Evolutionary conservation across 2,113 vertebrate species (phyloP).

Genomic region (Emydocephalus ijimae): DNA sequence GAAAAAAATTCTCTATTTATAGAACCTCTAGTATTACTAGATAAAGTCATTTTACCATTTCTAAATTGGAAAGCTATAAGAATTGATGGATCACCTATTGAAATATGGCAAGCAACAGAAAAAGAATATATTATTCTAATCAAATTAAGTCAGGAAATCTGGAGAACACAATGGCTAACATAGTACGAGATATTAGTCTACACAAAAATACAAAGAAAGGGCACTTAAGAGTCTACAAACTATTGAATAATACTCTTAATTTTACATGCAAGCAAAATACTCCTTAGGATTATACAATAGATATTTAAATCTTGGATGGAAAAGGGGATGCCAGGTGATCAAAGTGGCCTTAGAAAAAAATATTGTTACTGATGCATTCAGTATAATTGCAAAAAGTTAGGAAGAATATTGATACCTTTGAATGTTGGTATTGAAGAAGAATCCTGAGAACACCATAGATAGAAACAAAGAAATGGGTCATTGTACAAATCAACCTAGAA

Average conservation of each 20-base stretch:
- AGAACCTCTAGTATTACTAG: not conserved
- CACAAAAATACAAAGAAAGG: not conserved
- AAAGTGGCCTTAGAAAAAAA: not conserved
- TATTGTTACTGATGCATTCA: not conserved
- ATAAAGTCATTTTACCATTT: not conserved
- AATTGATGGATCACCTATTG: not conserved
- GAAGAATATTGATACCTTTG: not conserved
- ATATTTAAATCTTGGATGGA: not conserved
- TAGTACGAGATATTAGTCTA: not conserved
- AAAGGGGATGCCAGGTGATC: not conserved
- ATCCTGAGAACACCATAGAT: not conserved
- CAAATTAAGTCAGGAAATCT: not conserved
- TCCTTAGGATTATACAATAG: not conserved
- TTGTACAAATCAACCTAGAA: not conserved
- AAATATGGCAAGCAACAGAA: not conserved
- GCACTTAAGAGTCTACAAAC: not conserved
- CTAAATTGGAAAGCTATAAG: not conserved
- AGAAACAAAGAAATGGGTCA: not conserved
- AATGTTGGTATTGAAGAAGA: not conserved
- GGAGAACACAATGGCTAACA: not conserved
- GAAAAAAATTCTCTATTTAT: not conserved
- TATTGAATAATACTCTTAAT: not conserved
- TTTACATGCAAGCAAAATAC: not conserved
- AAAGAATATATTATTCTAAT: not conserved
- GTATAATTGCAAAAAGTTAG: not conserved